Conservation (phyloP, 2,113 vertebrate species). For the Muntiacus muntjak region DNA sequence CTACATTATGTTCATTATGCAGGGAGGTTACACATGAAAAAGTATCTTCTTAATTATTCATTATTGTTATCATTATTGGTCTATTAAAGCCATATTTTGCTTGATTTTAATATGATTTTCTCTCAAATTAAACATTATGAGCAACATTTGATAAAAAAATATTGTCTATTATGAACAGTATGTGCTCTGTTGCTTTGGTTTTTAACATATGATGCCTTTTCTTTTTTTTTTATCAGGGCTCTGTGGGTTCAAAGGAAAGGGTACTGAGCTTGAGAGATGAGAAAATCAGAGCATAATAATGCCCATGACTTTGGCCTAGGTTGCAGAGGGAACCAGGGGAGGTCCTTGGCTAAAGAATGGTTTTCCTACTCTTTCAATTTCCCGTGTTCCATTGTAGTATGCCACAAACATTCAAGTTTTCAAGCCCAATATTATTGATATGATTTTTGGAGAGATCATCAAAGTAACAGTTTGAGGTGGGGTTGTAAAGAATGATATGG, state of each 20-base stretch:
- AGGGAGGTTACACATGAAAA: neutral
- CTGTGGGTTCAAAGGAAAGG: neutral
- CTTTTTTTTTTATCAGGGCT: neutral
- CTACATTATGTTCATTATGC: neutral
- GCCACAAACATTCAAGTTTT: neutral
- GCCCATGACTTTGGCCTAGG: neutral
- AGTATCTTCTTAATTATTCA: conserved; percentile 25
- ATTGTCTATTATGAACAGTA: neutral
- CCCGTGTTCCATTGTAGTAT: neutral
- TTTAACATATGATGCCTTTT: neutral
- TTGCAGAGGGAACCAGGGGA: neutral
- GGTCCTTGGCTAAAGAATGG: neutral
- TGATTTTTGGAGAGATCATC: neutral
- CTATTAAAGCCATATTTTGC: conserved; percentile 3
- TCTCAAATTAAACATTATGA: neutral
- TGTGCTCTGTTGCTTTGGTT: neutral
- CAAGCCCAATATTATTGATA: neutral
- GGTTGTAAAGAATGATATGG: neutral
- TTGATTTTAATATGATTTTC: conserved; percentile 31
- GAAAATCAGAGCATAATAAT: neutral
- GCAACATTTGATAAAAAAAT: neutral
- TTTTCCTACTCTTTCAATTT: neutral
- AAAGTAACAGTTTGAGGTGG: neutral
- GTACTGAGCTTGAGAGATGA: neutral
- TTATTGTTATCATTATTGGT: neutral